Evolutionary conservation across 1,140 invertebrate species (phyloP), one percentile per base, ranked within the genome.

Genomic region (Atta colombica): DNA sequence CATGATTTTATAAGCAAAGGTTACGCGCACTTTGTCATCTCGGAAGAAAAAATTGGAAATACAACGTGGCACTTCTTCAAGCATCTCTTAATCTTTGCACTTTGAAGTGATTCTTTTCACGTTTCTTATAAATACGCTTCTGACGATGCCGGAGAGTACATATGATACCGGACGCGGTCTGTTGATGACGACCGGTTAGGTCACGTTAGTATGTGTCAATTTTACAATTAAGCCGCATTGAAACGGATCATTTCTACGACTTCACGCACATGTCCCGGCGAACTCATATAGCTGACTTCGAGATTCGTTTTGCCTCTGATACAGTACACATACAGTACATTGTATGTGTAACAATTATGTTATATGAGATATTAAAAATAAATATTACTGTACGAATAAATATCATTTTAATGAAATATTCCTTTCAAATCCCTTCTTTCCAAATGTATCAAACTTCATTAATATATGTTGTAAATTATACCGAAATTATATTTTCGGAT

Each of bases 141-240:
- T 8, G 21, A 77, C 21, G 14, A 7, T 2, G 16, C 21, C n/a
- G 21, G 58, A 66, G 60, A 7, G 55, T 21, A 60, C n/a, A 82
- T 12, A 84, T n/a, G 51, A 77, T 77, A 85, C 88, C 88, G 89
- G 89, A 90, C 55, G 69, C 16, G 63, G 58, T 49, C 74, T 58
- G 72, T 89, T 89, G 77, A 35, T 39, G 45, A 35, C n/a, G 28
- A 1, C 45, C 39, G 35, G n/a, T 74, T 14, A 12, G 7, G 51
- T 78, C 53, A 60, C 35, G 39, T 49, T 31, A 53, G 69, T 53
- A 68, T 25, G 58, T 63, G 39, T 66, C 88, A 93, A 94, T 94
- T 93, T 93, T 92, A 58, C 87, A 93, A 93, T 94, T 93, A 90
- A 60, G 88, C 78, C 68, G 89, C 88, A 92, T 93, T 92, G 88